A percentile compares a stretch with the other conserved stretches of the same genome.
Evolutionary conservation across 2,888 invertebrate species (phyloP).

Genomic region (Eudemis profundana): DNA sequence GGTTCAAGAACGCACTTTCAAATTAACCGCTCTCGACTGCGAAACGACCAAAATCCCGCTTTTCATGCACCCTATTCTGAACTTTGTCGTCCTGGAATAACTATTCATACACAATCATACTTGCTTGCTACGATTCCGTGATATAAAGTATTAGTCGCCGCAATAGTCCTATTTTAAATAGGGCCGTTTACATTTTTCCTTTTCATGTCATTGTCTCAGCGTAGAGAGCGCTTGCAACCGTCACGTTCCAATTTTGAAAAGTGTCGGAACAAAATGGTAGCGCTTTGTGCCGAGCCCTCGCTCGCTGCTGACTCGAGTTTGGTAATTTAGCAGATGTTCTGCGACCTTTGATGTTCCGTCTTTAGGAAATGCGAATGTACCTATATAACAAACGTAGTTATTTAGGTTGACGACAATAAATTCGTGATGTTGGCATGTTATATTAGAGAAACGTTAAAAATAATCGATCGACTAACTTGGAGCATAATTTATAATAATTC

Average conservation of each 20-base stretch:
- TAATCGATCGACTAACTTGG: conserved; percentile 36
- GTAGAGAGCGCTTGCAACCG: conserved; percentile 83
- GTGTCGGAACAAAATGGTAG: conserved; percentile 85
- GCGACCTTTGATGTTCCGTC: conserved; percentile 72
- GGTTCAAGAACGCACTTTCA: conserved; percentile 86
- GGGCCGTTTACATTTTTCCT: conserved; percentile 85
- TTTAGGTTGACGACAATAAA: background rate
- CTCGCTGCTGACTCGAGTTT: conserved; percentile 67
- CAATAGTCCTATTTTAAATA: conserved; percentile 80
- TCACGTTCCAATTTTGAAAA: conserved; percentile 86
- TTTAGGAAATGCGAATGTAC: conserved; percentile 51
- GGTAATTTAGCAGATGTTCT: conserved; percentile 81
- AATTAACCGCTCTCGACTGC: conserved; percentile 73
- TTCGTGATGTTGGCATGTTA: background rate
- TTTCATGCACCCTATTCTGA: conserved; percentile 58
- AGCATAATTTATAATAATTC: conserved; percentile 82
- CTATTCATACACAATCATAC: conserved; percentile 46
- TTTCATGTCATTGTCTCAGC: conserved; percentile 85
- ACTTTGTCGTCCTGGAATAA: conserved; percentile 51
- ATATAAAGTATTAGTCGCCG: conserved; percentile 75
- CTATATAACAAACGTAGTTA: background rate
- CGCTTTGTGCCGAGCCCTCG: conserved; percentile 77
- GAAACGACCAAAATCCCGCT: conserved; percentile 62
- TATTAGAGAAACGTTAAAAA: conserved; percentile 46
- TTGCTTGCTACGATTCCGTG: conserved; percentile 58